Percentiles rank a stretch among this genome's conserved stretches.
phyloP scores from a whole-genome alignment of 2,888 invertebrate species.

The Eupithecia dodoneata region DNA sequence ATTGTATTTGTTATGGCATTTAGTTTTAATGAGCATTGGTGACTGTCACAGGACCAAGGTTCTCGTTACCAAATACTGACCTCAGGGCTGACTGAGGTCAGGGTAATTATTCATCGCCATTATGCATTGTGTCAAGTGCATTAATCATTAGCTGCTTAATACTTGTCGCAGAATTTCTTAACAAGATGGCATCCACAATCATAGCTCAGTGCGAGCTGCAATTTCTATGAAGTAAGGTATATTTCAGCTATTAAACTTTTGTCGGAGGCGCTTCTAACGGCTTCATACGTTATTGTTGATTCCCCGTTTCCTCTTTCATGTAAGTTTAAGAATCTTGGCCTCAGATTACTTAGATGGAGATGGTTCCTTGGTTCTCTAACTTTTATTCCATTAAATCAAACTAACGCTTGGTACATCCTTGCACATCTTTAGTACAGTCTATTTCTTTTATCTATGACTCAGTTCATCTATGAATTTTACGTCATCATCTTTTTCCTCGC shows the following conservation, averaged over 20 bases:
- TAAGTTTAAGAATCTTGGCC: neutral
- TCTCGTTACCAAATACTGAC: slow-evolving; percentile 4
- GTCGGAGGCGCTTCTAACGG: neutral
- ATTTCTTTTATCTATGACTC: neutral
- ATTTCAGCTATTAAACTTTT: neutral
- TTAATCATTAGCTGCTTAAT: slow-evolving; percentile 3
- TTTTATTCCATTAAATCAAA: neutral
- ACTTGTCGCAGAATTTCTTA: neutral
- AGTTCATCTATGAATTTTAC: slow-evolving; percentile 7
- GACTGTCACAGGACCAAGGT: slow-evolving; percentile 1
- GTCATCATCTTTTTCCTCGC: slow-evolving; percentile 35
- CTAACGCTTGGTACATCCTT: neutral
- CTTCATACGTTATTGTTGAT: neutral
- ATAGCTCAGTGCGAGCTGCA: neutral
- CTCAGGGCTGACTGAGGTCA: too few relatives aligned
- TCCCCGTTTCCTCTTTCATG: neutral
- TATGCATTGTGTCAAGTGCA: slow-evolving; percentile 1
- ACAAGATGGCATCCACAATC: neutral
- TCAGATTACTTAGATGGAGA: neutral
- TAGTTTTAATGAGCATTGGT: neutral
- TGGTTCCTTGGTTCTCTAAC: neutral
- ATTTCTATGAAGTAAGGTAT: neutral
- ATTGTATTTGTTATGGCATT: neutral
- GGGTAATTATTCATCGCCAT: slow-evolving; percentile 5
- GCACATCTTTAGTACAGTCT: neutral